A percentile compares a stretch with the other conserved stretches of the same genome.
Conservation (phyloP, 2,113 vertebrate genomes). For the Scomber scombrus region DNA sequence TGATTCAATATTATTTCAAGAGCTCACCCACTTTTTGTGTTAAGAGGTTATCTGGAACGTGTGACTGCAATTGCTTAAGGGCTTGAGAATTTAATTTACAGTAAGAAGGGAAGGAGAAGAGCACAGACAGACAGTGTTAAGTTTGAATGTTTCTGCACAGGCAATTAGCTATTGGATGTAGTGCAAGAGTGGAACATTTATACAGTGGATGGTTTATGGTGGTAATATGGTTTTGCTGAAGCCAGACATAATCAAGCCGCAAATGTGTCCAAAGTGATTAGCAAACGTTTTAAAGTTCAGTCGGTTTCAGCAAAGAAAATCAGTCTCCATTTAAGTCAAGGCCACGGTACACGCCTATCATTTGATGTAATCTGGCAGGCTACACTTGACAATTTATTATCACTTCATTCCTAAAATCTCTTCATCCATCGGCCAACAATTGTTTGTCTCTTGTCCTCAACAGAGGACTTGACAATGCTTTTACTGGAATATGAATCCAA, state of each 20-base stretch:
- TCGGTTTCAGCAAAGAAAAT: conserved; percentile 3
- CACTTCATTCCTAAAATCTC: conserved; percentile 15
- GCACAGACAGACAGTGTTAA: neutral
- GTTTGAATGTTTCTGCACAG: neutral
- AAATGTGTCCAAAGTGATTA: conserved; percentile 15
- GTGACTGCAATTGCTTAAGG: neutral
- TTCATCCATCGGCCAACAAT: conserved; percentile 14
- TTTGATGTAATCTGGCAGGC: conserved; percentile 8
- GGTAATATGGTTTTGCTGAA: neutral
- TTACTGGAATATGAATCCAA: conserved; percentile 53
- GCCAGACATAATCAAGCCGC: neutral
- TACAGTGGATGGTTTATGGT: neutral
- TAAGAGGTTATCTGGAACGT: conserved; percentile 22
- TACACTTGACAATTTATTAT: neutral
- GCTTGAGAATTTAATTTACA: neutral
- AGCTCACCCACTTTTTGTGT: conserved; percentile 3
- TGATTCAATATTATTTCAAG: conserved; percentile 51
- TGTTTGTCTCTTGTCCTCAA: conserved; percentile 33
- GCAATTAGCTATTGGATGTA: neutral
- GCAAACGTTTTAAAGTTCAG: neutral
- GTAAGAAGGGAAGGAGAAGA: conserved; percentile 1
- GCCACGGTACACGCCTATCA: neutral
- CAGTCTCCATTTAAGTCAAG: conserved; percentile 11
- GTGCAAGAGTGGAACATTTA: conserved; percentile 9
- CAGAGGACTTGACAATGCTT: conserved; percentile 45